phyloP scores from a whole-genome alignment of 2,888 invertebrate species.

The Polydesmus complanatus region DNA sequence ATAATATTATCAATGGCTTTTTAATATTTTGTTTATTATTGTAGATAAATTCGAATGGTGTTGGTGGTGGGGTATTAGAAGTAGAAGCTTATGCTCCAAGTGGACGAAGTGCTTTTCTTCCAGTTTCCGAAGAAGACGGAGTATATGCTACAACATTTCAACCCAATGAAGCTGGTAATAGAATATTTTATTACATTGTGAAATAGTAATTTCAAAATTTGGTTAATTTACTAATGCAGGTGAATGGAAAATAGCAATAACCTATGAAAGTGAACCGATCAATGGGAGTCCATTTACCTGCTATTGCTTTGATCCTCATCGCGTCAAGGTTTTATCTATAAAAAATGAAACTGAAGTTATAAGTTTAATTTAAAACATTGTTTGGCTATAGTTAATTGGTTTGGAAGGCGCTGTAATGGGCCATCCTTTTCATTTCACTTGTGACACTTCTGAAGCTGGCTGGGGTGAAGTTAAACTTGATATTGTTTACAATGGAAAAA shows the following conservation, averaged over 20 bases:
- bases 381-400: conserved; percentile 14
- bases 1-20: neutral
- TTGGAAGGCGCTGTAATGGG: conserved; percentile 51
- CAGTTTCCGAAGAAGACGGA: conserved; percentile 48
- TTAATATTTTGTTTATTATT: too few relatives aligned
- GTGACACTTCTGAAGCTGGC: conserved; percentile 59
- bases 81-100: conserved; percentile 87
- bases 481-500: conserved; percentile 74
- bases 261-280: conserved; percentile 90
- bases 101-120: conserved; percentile 64
- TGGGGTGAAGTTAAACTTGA: conserved; percentile 82
- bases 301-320: conserved; percentile 85
- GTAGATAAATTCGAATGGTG: conserved; percentile 46
- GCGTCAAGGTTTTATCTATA: conserved; percentile 48
- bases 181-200: neutral
- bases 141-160: conserved; percentile 92
- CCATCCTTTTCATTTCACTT: conserved; percentile 70
- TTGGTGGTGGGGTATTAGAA: conserved; percentile 61
- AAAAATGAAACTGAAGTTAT: neutral
- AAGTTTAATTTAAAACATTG: neutral
- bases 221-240: conserved; percentile 27
- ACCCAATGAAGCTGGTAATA: conserved; percentile 78
- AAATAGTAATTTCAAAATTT: neutral
- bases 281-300: conserved; percentile 93
- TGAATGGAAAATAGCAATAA: conserved; percentile 90